Evolutionary conservation across 2,797 vertebrate species (phyloP), one percentile per base, ranked within the genome.

Genomic region (Sorex maritimensis): DNA sequence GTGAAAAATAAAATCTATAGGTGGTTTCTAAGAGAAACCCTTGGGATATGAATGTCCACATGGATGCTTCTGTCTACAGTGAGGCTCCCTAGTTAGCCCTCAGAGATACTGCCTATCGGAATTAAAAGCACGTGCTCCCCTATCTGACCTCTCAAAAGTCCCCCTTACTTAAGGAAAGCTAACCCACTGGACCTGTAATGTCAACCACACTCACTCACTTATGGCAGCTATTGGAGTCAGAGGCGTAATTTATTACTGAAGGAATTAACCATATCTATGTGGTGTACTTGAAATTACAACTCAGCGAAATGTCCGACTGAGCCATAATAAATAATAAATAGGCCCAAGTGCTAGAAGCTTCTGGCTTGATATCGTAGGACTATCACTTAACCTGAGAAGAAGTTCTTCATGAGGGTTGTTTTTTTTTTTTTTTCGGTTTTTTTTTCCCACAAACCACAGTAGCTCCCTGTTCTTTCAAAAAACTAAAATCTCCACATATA

Each of bases 311-410:
- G 61, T 91, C 84, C 55, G 46, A 85, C 10, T 83, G 67, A 81
- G 34, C 85, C 65, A 81, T 49, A 90, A 71, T 88, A 86, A 94
- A 94, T 83, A 96, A 94, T 87, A 94, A 91, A 87, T 91, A 82
- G 46, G 28, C 28, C 63, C 34, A 91, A 85, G 72, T 86, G 49
- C 61, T 80, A 92, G 41, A 71, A 84, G 71, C 41, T 93, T 96
- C 92, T 72, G 63, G 52, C 41, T 87, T 92, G 61, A 23, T 55
- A 7, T 81, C 75, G 55, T 61, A 94, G 91, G 87, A 93, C 68
- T 28, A 94, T 77, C 72, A 85, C 30, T 94, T 89, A 91, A 83
- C 89, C 65, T 63, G 41, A 17, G 30, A 90, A 90, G 34, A 85
- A 49, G 11, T 90, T 93, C 90, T 78, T 61, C 26, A 77, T 69